Evolutionary conservation across 1,140 invertebrate genomes (phyloP), one percentile per base, ranked within the genome.

Genomic region (Plectrocnemia conspersa): DNA sequence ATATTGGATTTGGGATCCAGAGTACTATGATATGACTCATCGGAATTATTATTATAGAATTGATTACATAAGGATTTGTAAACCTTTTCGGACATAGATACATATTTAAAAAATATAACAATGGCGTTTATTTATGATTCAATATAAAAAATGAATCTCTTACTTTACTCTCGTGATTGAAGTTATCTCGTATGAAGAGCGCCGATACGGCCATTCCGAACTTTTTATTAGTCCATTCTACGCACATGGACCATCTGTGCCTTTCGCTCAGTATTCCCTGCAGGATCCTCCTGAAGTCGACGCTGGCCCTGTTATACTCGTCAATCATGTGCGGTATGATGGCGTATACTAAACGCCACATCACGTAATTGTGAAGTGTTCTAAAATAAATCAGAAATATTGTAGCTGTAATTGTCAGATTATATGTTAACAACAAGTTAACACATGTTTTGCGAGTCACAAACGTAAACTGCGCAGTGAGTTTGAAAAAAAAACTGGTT

Each of bases 201-300:
- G 86, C 85, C 0, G 87, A 88, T 1, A 90, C 86, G 1, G 88
- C 87, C 80, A 90, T 88, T 13, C 87, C 88, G 27, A 91, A 69
- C 67, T 86, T 87, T 65, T 90, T 89, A 65, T 90, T 90, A 1
- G 88, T 89, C 84, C 84, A 89, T 59, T 90, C 88, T 0, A 90
- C 86, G 66, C 88, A 91, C 64, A 88, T 84, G 0, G 85, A 52
- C 88, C 87, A 90, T 48, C 87, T 77, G 56, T 82, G 82, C 22
- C 85, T 65, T 64, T 90, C 86, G 59, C 80, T 84, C 41, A 84
- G 79, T 21, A 91, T 84, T 1, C 89, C 91, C 60, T 87, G 73
- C 0, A 93, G 69, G 10, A 92, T 88, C 68, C 85, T 86, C 1
- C 83, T 77, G 68, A 92, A 94, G 64, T 91, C 87, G 1, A 86